phyloP scores from a whole-genome alignment of 2,797 vertebrate species.

The Dendrocincla tyrannina region DNA sequence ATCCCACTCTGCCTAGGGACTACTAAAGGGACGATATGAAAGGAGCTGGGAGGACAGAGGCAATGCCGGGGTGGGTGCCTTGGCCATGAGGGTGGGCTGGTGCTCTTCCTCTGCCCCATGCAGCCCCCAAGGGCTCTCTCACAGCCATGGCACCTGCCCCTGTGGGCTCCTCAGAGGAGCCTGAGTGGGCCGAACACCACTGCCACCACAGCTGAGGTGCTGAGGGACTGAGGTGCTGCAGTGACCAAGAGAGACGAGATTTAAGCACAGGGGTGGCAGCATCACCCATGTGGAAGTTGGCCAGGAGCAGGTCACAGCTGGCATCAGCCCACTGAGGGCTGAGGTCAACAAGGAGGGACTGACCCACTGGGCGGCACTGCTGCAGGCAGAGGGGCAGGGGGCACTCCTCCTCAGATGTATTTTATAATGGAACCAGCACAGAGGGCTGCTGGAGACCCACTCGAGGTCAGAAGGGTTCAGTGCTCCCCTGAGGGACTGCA shows the following conservation, averaged over 20 bases:
- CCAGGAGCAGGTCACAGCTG: neutral
- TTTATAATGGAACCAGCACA: neutral
- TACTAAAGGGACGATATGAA: fast-evolving
- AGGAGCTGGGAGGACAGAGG: neutral
- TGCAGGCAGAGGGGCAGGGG: fast-evolving
- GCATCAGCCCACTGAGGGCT: neutral
- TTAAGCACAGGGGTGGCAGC: neutral
- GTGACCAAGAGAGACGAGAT: neutral
- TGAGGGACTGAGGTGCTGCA: neutral
- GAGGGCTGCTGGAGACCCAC: neutral
- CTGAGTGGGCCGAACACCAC: fast-evolving
- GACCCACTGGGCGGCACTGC: fast-evolving
- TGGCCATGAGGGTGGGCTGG: fast-evolving
- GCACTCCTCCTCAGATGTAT: neutral
- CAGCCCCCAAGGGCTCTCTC: neutral
- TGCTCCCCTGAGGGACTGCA: fast-evolving
- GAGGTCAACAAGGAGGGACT: neutral
- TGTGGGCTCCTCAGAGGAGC: neutral
- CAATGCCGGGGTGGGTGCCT: fast-evolving
- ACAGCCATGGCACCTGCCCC: fast-evolving
- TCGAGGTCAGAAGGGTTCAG: neutral
- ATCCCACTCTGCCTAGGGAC: no score
- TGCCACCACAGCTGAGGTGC: fast-evolving
- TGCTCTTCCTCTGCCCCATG: neutral
- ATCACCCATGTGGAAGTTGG: fast-evolving